Percentiles rank a stretch among this genome's conserved stretches.
These are phyloP conservation scores for Leucoptera coffeella DNA, from an alignment of 2,888 invertebrate species.

Conservation along the genomic window DNA sequence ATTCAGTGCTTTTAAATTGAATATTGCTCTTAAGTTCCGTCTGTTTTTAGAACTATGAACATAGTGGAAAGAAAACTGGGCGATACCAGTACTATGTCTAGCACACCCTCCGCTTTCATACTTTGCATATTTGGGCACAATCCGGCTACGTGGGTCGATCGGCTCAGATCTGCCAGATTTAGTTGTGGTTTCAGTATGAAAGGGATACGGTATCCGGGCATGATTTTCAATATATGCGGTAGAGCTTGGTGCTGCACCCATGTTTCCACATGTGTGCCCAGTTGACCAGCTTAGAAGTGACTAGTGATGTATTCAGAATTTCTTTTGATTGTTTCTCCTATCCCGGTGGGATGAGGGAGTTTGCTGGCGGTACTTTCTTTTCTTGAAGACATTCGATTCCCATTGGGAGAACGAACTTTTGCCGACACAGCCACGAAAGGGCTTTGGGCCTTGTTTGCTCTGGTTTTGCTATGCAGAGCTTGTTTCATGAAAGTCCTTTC, in stretches of 20 bases:
- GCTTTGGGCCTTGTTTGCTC: neutral
- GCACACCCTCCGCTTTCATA: constrained; percentile 7
- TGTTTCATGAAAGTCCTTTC: no score
- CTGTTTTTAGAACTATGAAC: constrained; percentile 10
- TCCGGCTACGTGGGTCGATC: constrained; percentile 2
- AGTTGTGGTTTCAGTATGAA: constrained; percentile 8
- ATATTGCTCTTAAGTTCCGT: constrained; percentile 9
- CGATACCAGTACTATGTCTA: constrained; percentile 4
- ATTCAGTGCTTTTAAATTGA: constrained; percentile 10
- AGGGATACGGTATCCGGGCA: constrained; percentile 8
- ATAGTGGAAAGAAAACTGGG: constrained; percentile 10
- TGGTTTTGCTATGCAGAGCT: no score
- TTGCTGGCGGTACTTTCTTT: neutral
- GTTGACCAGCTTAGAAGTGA: constrained; percentile 3
- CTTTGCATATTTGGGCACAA: constrained; percentile 6
- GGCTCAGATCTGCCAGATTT: constrained; percentile 1
- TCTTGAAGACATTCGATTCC: no score
- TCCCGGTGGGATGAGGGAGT: constrained; percentile 4
- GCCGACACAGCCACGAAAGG: constrained; percentile 1
- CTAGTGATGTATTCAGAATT: constrained; percentile 5
- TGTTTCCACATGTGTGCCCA: neutral
- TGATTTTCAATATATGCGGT: constrained; percentile 4
- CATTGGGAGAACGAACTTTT: no score
- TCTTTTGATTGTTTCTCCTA: constrained; percentile 2
- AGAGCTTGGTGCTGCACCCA: constrained; percentile 7